These are phyloP conservation scores for Oreochromis grahami DNA, from an alignment of 2,797 vertebrate genomes.

Conservation along the genomic window DNA sequence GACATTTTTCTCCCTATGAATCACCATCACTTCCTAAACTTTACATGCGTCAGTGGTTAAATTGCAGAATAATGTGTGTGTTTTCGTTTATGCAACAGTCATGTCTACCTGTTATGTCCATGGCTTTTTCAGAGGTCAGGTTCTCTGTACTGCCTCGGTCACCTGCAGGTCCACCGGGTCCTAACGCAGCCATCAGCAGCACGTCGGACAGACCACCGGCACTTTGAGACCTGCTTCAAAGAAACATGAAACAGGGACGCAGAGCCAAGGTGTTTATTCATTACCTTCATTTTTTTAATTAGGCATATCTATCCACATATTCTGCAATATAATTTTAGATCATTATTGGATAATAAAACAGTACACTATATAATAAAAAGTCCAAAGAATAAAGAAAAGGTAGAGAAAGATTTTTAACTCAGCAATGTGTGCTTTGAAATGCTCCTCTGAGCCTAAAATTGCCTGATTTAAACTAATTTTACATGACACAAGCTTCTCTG, in stretches of 20 bases:
- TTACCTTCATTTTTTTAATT: neutral
- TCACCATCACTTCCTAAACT: neutral
- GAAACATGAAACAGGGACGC: neutral
- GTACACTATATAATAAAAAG: neutral
- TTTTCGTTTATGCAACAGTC: neutral
- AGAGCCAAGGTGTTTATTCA: neutral
- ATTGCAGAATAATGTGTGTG: neutral
- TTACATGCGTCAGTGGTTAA: neutral
- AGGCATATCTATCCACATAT: neutral
- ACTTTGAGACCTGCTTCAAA: conserved; percentile 84
- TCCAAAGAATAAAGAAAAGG: neutral
- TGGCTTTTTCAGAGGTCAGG: conserved; percentile 86
- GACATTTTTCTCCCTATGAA: neutral
- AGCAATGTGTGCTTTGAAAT: neutral
- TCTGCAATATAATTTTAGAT: neutral
- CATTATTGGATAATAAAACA: neutral
- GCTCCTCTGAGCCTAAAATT: neutral
- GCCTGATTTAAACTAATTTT: neutral
- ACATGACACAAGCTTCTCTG: neutral
- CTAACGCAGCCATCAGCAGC: conserved; percentile 94
- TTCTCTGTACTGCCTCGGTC: conserved; percentile 88
- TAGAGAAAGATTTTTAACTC: neutral
- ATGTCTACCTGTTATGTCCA: conserved; percentile 82
- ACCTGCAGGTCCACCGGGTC: conserved; percentile 78
- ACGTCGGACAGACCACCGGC: conserved; percentile 91